These are phyloP conservation scores for Drosophila sechellia DNA, from an alignment of 1,140 invertebrate genomes.

Conservation along the genomic window DNA sequence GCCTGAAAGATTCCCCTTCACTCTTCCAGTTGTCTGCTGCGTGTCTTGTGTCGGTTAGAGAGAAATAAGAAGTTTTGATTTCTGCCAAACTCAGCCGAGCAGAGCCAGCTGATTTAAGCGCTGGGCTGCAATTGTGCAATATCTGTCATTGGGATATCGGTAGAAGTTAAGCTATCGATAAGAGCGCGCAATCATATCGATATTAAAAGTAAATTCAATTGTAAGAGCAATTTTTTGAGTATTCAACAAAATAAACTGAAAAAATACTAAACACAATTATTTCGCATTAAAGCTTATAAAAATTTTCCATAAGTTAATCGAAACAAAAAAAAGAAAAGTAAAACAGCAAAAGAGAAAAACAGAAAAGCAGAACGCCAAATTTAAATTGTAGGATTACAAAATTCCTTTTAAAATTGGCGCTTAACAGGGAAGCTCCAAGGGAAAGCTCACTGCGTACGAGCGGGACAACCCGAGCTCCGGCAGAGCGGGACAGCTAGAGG, in stretches of 20 bases:
- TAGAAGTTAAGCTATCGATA: neutral
- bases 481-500: slow-evolving; percentile 5
- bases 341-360: too few relatives aligned
- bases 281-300: too few relatives aligned
- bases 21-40: neutral
- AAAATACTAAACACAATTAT: too few relatives aligned
- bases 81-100: slow-evolving; percentile 19
- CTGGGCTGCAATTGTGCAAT: neutral
- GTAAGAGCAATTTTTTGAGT: neutral
- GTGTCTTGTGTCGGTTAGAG: slow-evolving; percentile 1
- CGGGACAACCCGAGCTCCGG: slow-evolving; percentile 9
- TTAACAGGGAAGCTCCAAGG: slow-evolving; percentile 23
- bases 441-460: slow-evolving; percentile 23
- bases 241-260: too few relatives aligned
- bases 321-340: too few relatives aligned
- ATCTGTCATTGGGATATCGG: slow-evolving; percentile 6
- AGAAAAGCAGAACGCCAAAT: too few relatives aligned
- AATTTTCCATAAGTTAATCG: too few relatives aligned
- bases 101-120: slow-evolving; percentile 26
- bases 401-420: slow-evolving; percentile 1
- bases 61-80: slow-evolving; percentile 2
- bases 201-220: neutral
- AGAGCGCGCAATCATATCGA: neutral
- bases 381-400: neutral
- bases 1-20: neutral